A percentile compares a stretch with the other conserved stretches of the same genome.
Evolutionary conservation across 2,888 invertebrate species (phyloP).

Genomic region (Lochmaea crataegi): DNA sequence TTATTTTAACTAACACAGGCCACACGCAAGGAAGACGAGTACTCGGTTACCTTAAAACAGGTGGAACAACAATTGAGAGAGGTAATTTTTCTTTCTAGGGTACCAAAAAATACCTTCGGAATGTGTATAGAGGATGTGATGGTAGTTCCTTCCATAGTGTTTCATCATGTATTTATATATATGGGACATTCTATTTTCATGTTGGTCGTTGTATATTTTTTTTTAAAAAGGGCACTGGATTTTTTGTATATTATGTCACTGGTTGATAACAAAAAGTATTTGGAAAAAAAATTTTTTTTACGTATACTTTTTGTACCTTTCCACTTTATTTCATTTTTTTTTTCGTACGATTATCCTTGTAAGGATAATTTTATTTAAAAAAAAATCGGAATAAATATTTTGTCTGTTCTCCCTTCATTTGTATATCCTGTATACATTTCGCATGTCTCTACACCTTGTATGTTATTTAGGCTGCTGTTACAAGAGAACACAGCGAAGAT

Average conservation of each 20-base stretch:
- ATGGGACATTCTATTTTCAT: conserved; percentile 17
- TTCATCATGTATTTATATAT: conserved; percentile 29
- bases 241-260: not conserved
- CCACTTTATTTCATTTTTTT: too few species aligned
- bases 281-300: not conserved
- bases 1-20: conserved; percentile 74
- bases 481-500: conserved; percentile 79
- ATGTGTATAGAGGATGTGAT: conserved; percentile 37
- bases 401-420: conserved; percentile 37
- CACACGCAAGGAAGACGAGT: conserved; percentile 94
- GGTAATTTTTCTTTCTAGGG: conserved; percentile 71
- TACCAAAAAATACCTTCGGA: conserved; percentile 16
- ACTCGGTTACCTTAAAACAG: conserved; percentile 90
- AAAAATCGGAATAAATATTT: not conserved
- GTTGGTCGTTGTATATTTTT: conserved; percentile 27
- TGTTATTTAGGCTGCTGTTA: conserved; percentile 76
- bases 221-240: conserved; percentile 4
- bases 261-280: not conserved
- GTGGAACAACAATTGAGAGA: conserved; percentile 92
- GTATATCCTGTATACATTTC: conserved; percentile 52
- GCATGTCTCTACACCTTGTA: conserved; percentile 48
- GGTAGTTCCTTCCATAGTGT: conserved; percentile 27
- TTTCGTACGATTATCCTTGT: too few species aligned
- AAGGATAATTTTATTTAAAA: too few species aligned
- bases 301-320: too few species aligned